phyloP scores from a whole-genome alignment of 2,113 vertebrate genomes.

The Oceanodroma tethys region DNA sequence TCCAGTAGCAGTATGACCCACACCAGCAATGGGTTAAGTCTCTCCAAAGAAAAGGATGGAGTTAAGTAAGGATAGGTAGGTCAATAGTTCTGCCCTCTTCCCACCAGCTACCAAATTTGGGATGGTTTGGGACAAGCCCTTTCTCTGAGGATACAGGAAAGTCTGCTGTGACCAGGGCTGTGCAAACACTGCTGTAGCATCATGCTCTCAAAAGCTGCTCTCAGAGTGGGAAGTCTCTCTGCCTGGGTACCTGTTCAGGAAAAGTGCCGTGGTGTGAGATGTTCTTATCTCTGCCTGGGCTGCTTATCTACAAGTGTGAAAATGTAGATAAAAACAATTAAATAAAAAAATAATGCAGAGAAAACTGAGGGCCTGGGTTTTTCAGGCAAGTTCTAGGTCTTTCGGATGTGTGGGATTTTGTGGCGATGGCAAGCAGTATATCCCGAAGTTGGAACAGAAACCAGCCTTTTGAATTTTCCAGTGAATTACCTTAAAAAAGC shows the following conservation, averaged over 20 bases:
- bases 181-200: background rate
- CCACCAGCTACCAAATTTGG: background rate
- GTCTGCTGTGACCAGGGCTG: background rate
- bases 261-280: background rate
- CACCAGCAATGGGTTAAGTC: background rate
- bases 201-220: background rate
- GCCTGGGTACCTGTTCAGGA: background rate
- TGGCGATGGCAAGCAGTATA: background rate
- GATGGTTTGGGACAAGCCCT: background rate
- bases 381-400: background rate
- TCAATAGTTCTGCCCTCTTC: background rate
- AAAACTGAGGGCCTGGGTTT: background rate
- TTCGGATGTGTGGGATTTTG: background rate
- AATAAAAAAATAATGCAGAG: background rate
- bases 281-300: background rate
- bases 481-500: conserved; percentile 86
- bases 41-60: background rate
- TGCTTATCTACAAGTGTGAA: background rate
- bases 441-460: background rate
- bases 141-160: background rate
- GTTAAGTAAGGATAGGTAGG: background rate
- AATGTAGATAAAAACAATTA: background rate
- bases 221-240: background rate
- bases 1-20: background rate
- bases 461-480: background rate